Evolutionary conservation across 2,888 invertebrate genomes (phyloP), one percentile per base, ranked within the genome.

Genomic region (Patella depressa): DNA sequence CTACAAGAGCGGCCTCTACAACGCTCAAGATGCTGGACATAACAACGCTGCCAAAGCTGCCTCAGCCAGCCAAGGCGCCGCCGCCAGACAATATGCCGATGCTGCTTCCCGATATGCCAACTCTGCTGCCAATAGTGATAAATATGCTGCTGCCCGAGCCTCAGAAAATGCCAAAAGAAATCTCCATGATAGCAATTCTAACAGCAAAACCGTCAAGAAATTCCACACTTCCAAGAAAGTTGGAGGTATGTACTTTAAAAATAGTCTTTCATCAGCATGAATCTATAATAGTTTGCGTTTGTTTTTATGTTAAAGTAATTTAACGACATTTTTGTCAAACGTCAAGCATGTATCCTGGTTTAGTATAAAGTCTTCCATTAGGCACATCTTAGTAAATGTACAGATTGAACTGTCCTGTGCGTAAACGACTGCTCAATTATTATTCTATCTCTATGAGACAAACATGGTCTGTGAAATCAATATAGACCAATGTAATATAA

Each of bases 151-250:
- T 24, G 65, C 65, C 24, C 19, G 24, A 14, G 24, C 19, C 19
- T 24, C 9, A 3, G 65, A 65, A 19, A 65, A 65, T 24, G 19
- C 24, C 12, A 65, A 65, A 65, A 19, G 24, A 11, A 19, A 65
- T 11, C 65, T 65, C 12, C 65, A 65, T 14, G 65, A 65, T 65
- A 65, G 65, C 19, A 65, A 65, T n/a, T 65, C 65, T 17, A 65
- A 65, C 24, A 65, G 65, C 65, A 65, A 65, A 65, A 65, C 65
- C 11, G 24, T 65, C 19, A 65, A 65, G 65, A 65, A 65, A 65
- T 65, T 65, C 65, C 65, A 65, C 65, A 65, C 65, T 65, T 65
- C 65, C 65, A 65, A 65, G 65, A 65, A 65, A 65, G 65, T 65
- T 3, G 65, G 65, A 65, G 65, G 65, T 65, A 24, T 11, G 65